Conservation (phyloP, 2,888 invertebrate genomes). For the Anoplius nigerrimus region DNA sequence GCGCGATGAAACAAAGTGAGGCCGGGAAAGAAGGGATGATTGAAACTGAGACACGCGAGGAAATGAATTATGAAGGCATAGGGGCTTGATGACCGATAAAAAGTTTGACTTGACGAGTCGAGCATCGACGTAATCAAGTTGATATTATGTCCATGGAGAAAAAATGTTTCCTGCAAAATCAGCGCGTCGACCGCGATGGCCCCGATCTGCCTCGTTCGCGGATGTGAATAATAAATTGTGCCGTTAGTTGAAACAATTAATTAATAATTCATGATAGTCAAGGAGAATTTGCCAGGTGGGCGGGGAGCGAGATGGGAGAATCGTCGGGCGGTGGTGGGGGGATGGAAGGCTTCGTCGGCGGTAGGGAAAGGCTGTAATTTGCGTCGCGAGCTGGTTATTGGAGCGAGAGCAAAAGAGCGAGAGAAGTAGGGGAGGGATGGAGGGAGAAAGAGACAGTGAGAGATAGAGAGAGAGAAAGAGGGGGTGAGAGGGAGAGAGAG, state of each 20-base stretch:
- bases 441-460: constrained; percentile 25
- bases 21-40: too few relatives aligned
- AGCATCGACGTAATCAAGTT: too few relatives aligned
- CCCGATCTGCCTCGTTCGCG: constrained; percentile 52
- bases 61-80: too few relatives aligned
- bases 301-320: constrained; percentile 45
- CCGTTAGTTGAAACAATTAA: constrained; percentile 75
- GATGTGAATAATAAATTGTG: constrained; percentile 73
- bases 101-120: too few relatives aligned
- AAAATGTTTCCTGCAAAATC: constrained; percentile 16
- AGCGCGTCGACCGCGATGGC: constrained; percentile 47
- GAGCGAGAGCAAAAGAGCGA: constrained; percentile 50
- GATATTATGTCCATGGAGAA: too few relatives aligned
- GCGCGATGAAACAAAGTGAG: too few relatives aligned
- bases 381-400: constrained; percentile 65
- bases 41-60: too few relatives aligned
- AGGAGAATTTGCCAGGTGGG: constrained; percentile 68
- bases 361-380: constrained; percentile 70
- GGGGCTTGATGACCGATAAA: too few relatives aligned
- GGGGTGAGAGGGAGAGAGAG: constrained; percentile 5
- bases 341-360: constrained; percentile 35
- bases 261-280: constrained; percentile 75
- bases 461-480: constrained; percentile 13
- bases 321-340: constrained; percentile 13
- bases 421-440: constrained; percentile 26